phyloP scores from a whole-genome alignment of 2,888 invertebrate genomes.

The Himalopsyche japonica region DNA sequence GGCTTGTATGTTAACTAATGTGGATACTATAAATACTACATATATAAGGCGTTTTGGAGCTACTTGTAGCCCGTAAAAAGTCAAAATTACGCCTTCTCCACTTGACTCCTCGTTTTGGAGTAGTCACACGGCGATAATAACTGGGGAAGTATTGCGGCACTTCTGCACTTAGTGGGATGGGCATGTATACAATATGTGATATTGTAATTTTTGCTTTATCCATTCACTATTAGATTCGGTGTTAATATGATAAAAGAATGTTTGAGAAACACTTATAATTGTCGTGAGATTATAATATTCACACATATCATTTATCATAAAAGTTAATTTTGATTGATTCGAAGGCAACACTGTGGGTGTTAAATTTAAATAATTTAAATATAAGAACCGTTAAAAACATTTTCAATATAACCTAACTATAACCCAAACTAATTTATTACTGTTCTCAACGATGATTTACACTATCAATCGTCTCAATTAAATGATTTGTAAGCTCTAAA shows the following conservation, averaged over 20 bases:
- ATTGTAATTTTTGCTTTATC: background rate
- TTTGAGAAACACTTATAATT: background rate
- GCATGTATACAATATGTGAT: background rate
- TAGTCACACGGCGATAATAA: slow-evolving; percentile 31
- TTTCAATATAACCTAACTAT: no score
- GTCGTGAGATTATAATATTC: background rate
- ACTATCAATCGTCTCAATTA: no score
- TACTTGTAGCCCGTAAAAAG: background rate
- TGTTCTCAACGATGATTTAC: no score
- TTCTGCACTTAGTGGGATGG: background rate
- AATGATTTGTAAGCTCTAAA: no score
- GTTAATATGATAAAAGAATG: background rate
- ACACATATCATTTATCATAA: background rate
- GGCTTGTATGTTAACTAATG: background rate
- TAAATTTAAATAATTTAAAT: no score
- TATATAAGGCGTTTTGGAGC: background rate
- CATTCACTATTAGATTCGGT: background rate
- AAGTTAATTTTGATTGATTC: no score
- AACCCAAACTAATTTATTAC: no score
- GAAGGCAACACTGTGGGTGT: no score
- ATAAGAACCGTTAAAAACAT: no score
- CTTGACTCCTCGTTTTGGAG: slow-evolving; percentile 24
- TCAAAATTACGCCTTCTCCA: slow-evolving; percentile 28
- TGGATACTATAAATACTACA: background rate
- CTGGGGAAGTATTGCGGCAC: background rate